Base-by-base conservation (phyloP, 2,888 invertebrate species). In the Caenorhabditis macrosperma region DNA sequence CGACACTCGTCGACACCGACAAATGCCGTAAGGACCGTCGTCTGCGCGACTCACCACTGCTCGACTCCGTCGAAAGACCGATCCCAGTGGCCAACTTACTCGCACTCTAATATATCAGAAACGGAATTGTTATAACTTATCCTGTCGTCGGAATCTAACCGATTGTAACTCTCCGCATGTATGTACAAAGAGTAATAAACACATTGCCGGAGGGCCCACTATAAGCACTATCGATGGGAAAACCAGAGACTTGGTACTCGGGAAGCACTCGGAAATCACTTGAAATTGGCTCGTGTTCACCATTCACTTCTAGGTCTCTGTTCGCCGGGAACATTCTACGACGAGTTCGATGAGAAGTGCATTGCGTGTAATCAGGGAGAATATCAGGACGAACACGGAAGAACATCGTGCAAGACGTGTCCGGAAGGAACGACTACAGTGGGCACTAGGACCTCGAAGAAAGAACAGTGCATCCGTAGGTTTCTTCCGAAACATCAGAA, bases 1-100 rank as follows among this genome's bases (percentile, higher is more conserved):
- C 84, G 2, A 81, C 78, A 1, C 80, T 85, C 10, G 68, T 80
- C 54, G 76, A 84, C 50, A 84, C 81, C 38, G 85, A 86, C 67
- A 82, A 81, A 77, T 86, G 86, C 66, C 83, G 84, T 85, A 85
- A 84, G 84, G 78, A 78, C 22, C 71, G 78, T 71, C 63, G 78
- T 55, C 79, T 83, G 15, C 68, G 77, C 20, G 85, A 85, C 48
- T 61, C 77, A n/a, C 85, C 85, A 44, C 57, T 82, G 20, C 41
- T 63, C n/a, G 80, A 84, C 28, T 20, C 60, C 15, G 63, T 78
- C 33, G 61, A 68, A 15, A 71, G 54, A 35, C 82, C 84, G 9
- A 82, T 84, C 22, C 69, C 78, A 24, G 44, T 84, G 48, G 82
- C 63, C 30, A 69, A 69, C 35, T 74, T 84, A 28, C 59, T 78